Evolutionary conservation across 1,140 invertebrate species (phyloP), one percentile per base, ranked within the genome.

Genomic region (Dreissena rostriformis): DNA sequence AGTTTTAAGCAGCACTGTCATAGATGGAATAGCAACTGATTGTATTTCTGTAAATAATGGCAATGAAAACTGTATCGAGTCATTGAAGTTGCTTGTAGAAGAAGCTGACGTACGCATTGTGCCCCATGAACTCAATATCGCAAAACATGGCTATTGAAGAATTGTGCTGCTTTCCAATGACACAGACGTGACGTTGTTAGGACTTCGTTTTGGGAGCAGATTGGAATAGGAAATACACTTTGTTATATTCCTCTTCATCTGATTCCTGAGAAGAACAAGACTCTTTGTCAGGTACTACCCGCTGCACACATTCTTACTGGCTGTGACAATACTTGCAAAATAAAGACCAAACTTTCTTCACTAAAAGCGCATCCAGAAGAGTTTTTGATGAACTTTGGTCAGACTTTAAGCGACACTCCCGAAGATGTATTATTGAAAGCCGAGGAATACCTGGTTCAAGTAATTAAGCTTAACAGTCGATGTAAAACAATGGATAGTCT

Each of bases 31-130:
- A 17, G 2, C 22, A 55, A 24, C 17, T 11, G 51, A 73, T 24
- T 73, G 71, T 26, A 22, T 55, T 22, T 53, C 71, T 5, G 22
- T 73, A 73, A 55, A 55, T 22, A 24, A 55, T 22, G 52, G 17
- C 52, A 55, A 6, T 5, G n/a, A 76, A 76, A 29, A 1, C 6
- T 63, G 6, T 28, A 29, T 28, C 1, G 11, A 15, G 5, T 1
- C 15, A 7, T 28, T 63, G 10, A 29, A 76, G 19, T 19, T 76
- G 51, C 22, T 1, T 2, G 15, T 76, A 17, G 55, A 76, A 39
- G 73, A 76, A 39, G 72, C 73, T 63, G 73, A 76, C n/a, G 29
- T 76, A 24, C 55, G 55, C 39, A 29, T 76, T 24, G n/a, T 76
- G 22, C 73, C 51, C 14, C 51, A 74, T 28, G 72, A 22, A 57